Evolutionary conservation across 2,888 invertebrate species (phyloP).

Genomic region (Tuta absoluta): DNA sequence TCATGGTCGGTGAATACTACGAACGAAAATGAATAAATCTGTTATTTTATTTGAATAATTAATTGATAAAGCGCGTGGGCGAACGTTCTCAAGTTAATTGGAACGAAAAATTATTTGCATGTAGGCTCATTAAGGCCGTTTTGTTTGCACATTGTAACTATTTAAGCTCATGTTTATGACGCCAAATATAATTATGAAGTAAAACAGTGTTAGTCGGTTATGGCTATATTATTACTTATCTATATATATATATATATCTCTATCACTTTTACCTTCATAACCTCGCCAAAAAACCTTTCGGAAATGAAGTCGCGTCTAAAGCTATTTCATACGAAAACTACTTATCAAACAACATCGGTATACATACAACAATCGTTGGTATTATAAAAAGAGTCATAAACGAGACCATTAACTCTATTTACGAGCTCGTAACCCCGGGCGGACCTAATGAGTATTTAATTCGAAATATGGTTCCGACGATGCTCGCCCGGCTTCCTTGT

Average conservation of each 20-base stretch:
- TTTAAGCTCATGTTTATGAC: too few relatives aligned
- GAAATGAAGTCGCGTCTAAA: too few relatives aligned
- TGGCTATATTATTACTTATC: too few relatives aligned
- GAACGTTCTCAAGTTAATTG: slow-evolving; percentile 25
- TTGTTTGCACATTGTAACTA: background rate
- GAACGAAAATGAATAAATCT: slow-evolving; percentile 23
- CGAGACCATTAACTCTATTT: slow-evolving; percentile 14
- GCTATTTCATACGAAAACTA: too few relatives aligned
- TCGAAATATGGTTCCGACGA: slow-evolving; percentile 45
- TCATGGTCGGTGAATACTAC: background rate
- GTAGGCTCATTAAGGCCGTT: slow-evolving; percentile 11
- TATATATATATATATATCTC: too few relatives aligned
- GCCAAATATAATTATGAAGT: too few relatives aligned
- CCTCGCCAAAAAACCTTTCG: too few relatives aligned
- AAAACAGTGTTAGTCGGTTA: too few relatives aligned
- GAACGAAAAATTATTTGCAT: slow-evolving; percentile 26
- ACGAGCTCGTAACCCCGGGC: background rate
- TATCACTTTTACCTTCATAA: too few relatives aligned
- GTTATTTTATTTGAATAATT: slow-evolving; percentile 26
- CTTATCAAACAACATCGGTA: background rate
- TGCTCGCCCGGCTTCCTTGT: slow-evolving; percentile 32
- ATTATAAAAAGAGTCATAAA: background rate
- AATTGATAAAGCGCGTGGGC: slow-evolving; percentile 20
- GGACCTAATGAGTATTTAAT: slow-evolving; percentile 43
- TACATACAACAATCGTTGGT: background rate